Base-by-base conservation (phyloP, 2,888 invertebrate species). In the Dicyrtomina minuta region DNA sequence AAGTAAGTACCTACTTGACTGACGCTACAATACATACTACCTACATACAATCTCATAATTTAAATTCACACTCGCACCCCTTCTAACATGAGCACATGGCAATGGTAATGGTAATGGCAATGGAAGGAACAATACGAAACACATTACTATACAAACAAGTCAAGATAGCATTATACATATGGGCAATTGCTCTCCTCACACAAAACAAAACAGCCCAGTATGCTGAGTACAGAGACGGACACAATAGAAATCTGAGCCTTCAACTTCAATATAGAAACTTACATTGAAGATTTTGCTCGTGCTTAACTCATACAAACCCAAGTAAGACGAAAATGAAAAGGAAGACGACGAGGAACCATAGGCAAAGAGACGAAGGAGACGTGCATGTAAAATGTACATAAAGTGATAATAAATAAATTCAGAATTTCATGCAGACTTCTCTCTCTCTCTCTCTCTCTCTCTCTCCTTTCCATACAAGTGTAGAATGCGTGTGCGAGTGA, bases 41-140 rank as follows among this genome's bases (percentile, higher is more conserved):
- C n/a, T n/a, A n/a, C n/a, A n/a, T n/a, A n/a, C 33, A 33, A 8
- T 33, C 33, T 41, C 58, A 58, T 58, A 39, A 58, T 58, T 58
- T 58, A 58, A 58, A 58, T 58, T 58, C 58, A 58, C 41, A 17
- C 41, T 39, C 33, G 33, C 58, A 58, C 58, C 58, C 58, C 58
- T 58, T 58, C 41, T 41, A 39, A 27, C 41, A 27, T n/a, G 27
- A 56, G 22, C 51, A 51, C 20, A 22, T 12, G 20, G 51, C 20
- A 51, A 33, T 33, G 33, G 33, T 33, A 33, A 5, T 33, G 33
- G 33, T 33, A 33, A 3, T 33, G 8, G 33, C 8, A n/a, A n/a
- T n/a, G n/a, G n/a, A n/a, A n/a, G n/a, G n/a, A n/a, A n/a, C n/a
- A n/a, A n/a, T n/a, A n/a, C n/a, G n/a, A n/a, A n/a, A n/a, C n/a